Evolutionary conservation across 2,113 vertebrate species (phyloP).

Genomic region (Miniopterus natalensis): DNA sequence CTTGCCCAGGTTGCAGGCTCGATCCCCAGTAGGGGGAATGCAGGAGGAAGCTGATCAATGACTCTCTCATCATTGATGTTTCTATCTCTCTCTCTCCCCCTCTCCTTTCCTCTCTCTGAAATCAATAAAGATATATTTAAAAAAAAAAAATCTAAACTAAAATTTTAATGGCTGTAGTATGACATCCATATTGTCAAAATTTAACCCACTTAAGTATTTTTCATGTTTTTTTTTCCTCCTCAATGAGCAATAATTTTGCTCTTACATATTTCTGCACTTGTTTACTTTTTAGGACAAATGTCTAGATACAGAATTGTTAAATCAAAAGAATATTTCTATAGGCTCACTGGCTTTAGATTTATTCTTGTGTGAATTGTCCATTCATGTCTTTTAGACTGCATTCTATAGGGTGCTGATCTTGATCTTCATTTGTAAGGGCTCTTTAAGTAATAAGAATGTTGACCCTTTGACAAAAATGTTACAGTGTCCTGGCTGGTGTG

Average conservation of each 20-base stretch:
- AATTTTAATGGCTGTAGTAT: background rate
- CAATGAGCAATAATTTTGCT: background rate
- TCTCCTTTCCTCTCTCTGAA: too few species aligned
- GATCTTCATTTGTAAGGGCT: background rate
- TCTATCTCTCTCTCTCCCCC: too few species aligned
- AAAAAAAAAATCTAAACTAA: background rate
- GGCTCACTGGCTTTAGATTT: background rate
- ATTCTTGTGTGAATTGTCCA: background rate
- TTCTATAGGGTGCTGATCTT: background rate
- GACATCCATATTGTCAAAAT: background rate
- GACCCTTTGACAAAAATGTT: background rate
- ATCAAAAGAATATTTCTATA: background rate
- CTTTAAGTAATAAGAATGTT: background rate
- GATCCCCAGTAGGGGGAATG: too few species aligned
- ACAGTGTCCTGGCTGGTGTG: background rate
- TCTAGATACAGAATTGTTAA: background rate
- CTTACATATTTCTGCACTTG: background rate
- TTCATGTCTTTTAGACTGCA: background rate
- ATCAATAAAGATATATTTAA: too few species aligned
- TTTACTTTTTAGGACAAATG: background rate
- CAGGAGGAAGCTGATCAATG: too few species aligned
- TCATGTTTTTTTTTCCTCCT: background rate
- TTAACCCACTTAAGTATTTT: background rate
- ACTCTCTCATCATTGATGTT: too few species aligned
- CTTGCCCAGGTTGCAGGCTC: too few species aligned